Base-by-base conservation (phyloP, 2,888 invertebrate species). In the Microchrysa polita region DNA sequence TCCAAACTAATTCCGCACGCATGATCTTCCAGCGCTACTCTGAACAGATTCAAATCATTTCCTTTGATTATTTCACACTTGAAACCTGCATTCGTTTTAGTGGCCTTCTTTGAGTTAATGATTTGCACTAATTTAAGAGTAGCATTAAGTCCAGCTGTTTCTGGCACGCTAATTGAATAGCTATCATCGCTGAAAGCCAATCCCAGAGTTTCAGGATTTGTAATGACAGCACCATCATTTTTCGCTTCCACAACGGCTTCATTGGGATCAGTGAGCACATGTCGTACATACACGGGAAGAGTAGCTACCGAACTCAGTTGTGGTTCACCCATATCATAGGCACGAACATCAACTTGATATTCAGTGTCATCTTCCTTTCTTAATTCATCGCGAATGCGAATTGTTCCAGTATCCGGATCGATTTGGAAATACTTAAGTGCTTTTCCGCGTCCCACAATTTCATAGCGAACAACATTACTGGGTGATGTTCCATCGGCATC, bases 401-500 rank as follows among this genome's bases (percentile, higher is more conserved):
- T 86, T 0, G 90, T 89, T 0, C 96, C 97, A 0, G 91, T 91
- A 75, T 94, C 94, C 0, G 93, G 90, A 82, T 96, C 94, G 7
- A 97, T 92, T 78, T 92, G 91, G 87, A 97, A 97, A 83, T 94
- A 96, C 79, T 93, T 93, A 0, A 89, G 87, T 0, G 95, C 92
- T 81, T 94, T 93, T 22, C 93, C 93, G 20, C 93, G 86, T 0
- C 95, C 95, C 5, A 92, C 92, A 69, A 96, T 87, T 81, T 94
- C 93, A 81, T 95, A 96, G 12, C 90, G 86, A 1, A 89, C 86
- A 81, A 92, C 90, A 84, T 95, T 95, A 79, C 93, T 93, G 0
- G 95, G 95, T 0, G 93, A 86, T 0, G 94, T 93, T 7, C 94
- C 94, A 85, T 96, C 96, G 0, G 90, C 90, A 83, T 96, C 96